These are phyloP conservation scores for Brachylomia viminalis DNA, from an alignment of 2,888 invertebrate genomes.

Conservation along the genomic window DNA sequence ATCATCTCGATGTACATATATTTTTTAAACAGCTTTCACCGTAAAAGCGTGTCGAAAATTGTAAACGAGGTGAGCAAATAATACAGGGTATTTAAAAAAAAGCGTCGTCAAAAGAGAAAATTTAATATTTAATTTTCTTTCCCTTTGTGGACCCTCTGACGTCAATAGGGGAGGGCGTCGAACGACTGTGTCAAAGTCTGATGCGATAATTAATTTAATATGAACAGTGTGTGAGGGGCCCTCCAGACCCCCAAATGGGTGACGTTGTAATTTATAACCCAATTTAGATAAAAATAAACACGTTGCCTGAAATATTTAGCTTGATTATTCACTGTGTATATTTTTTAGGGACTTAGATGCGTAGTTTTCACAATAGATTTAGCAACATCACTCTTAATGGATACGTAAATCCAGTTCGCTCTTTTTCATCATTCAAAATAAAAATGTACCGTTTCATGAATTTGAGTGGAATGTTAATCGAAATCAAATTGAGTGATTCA, in stretches of 20 bases:
- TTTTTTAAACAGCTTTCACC: conserved; percentile 11
- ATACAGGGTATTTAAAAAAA: conserved; percentile 24
- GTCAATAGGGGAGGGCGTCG: conserved; percentile 38
- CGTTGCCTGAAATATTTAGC: conserved; percentile 45
- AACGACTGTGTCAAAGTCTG: conserved; percentile 51
- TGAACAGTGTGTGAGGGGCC: conserved; percentile 49
- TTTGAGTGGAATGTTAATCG: not conserved
- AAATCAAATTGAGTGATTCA: not conserved
- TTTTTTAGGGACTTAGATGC: conserved; percentile 14
- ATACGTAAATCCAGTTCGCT: too few species aligned
- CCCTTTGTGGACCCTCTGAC: conserved; percentile 33
- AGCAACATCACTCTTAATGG: not conserved
- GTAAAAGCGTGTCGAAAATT: not conserved
- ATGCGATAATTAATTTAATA: conserved; percentile 61
- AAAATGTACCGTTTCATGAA: not conserved
- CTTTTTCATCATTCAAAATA: not conserved
- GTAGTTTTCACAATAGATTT: conserved; percentile 7
- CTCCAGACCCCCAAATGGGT: conserved; percentile 30
- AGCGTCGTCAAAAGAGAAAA: conserved; percentile 7
- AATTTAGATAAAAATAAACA: conserved; percentile 60
- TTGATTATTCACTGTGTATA: conserved; percentile 10
- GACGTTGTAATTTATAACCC: conserved; percentile 58
- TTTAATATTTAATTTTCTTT: conserved; percentile 38
- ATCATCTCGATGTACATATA: not conserved
- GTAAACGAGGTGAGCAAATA: not conserved